Evolutionary conservation across 2,113 vertebrate genomes (phyloP), one percentile per base, ranked within the genome.

Genomic region (Montifringilla adamsi): DNA sequence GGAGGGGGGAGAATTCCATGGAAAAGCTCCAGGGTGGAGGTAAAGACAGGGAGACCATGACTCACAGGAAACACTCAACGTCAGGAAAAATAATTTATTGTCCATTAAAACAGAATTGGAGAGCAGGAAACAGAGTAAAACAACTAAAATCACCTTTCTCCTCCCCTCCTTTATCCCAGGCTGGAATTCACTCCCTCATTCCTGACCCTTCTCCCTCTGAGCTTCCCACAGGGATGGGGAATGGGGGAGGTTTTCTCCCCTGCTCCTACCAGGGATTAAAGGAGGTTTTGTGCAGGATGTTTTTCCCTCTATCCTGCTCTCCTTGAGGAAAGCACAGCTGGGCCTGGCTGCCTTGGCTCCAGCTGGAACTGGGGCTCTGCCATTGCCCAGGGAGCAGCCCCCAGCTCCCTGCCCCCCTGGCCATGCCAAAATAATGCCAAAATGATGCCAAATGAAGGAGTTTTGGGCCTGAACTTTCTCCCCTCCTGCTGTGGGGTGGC

Each of bases 121-220:
- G 53, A 17, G 28, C 53, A 66, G 28, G 52, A 35, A 55, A 13
- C 20, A n/a, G 35, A 75, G 9, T 18, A 21, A 59, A 68, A 62
- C 53, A 24, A 3, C 10, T 10, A 2, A 82, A 79, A 63, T 55
- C 17, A 3, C 28, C 35, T 63, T 75, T 22, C 2, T 10, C 7
- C 27, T 77, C 3, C 23, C 3, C 10, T 13, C 1, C 37, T 59
- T 79, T 18, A 49, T 31, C 21, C 11, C n/a, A 13, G 37, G 9
- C n/a, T 95, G 2, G 3, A n/a, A 43, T 68, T 84, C 9, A 7
- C 72, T 92, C 23, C 75, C 60, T 58, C 37, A 28, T 41, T 82
- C 22, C 86, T 0, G 0, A 11, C 21, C 60, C 24, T 6, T 30
- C 6, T 72, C 33, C 47, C 26, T 43, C 39, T 0, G 7, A 49